Evolutionary conservation across 2,888 invertebrate species (phyloP).

Genomic region (Malthinus flaveolus): DNA sequence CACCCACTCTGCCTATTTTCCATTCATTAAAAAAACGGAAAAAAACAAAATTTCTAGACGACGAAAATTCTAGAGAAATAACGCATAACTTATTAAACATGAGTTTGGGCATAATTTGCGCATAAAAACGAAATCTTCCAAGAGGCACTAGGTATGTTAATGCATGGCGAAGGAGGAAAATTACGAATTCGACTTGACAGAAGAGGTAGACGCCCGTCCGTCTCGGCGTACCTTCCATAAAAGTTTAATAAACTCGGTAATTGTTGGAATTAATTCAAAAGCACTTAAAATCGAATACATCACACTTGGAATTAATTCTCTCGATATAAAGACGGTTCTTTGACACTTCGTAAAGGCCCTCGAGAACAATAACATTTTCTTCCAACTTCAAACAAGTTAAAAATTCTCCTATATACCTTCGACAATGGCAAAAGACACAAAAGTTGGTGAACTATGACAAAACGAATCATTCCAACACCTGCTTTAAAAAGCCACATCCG

Average conservation of each 20-base stretch:
- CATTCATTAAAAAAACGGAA: too few relatives aligned
- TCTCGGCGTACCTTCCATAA: too few relatives aligned
- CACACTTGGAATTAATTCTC: not conserved
- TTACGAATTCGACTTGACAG: not conserved
- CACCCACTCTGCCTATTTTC: too few relatives aligned
- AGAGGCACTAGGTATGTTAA: not conserved
- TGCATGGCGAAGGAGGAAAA: not conserved
- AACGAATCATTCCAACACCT: conserved; percentile 23
- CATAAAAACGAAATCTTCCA: not conserved
- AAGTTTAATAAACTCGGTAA: too few relatives aligned
- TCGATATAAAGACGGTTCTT: conserved; percentile 3
- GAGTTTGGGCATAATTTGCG: too few relatives aligned
- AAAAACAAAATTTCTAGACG: too few relatives aligned
- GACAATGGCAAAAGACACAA: not conserved
- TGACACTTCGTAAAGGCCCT: not conserved
- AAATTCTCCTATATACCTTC: not conserved
- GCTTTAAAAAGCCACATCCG: conserved; percentile 29
- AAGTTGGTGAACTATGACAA: conserved; percentile 6
- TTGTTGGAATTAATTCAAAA: too few relatives aligned
- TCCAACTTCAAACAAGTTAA: conserved; percentile 1
- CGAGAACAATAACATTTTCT: not conserved
- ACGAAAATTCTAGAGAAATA: too few relatives aligned
- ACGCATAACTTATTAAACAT: too few relatives aligned
- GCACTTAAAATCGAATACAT: too few relatives aligned
- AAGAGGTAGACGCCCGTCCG: not conserved